These are phyloP conservation scores for Ailurus styani DNA, from an alignment of 2,113 vertebrate species.

Conservation along the genomic window DNA sequence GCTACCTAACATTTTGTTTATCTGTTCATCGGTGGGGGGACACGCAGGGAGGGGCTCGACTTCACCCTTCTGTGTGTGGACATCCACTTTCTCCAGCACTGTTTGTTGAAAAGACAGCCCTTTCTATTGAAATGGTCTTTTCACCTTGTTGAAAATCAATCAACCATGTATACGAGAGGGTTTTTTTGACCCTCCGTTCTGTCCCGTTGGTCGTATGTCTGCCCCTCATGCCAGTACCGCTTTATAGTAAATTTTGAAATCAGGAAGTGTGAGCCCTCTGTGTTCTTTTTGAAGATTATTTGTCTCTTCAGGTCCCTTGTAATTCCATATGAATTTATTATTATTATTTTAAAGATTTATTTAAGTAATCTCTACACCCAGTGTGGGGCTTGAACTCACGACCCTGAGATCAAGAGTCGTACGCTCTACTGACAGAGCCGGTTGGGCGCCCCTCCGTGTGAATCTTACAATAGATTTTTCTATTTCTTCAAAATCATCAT, in stretches of 20 bases:
- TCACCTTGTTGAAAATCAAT: background rate
- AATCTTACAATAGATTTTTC: background rate
- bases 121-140: background rate
- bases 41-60: background rate
- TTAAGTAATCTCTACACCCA: background rate
- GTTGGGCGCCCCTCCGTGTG: background rate
- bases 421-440: background rate
- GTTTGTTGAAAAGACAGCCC: background rate
- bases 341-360: background rate
- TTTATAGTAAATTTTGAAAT: background rate
- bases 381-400: background rate
- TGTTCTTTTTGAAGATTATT: background rate
- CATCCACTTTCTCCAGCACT: too few species aligned
- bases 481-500: background rate
- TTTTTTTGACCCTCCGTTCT: background rate
- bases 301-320: background rate
- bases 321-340: background rate
- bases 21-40: accelerated
- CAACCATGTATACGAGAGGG: background rate
- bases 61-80: too few species aligned
- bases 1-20: too few species aligned
- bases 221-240: too few species aligned
- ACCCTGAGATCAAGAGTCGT: background rate
- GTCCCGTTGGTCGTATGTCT: background rate
- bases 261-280: background rate